These are phyloP conservation scores for Andrena minutula DNA, from an alignment of 2,888 invertebrate species.

Conservation along the genomic window DNA sequence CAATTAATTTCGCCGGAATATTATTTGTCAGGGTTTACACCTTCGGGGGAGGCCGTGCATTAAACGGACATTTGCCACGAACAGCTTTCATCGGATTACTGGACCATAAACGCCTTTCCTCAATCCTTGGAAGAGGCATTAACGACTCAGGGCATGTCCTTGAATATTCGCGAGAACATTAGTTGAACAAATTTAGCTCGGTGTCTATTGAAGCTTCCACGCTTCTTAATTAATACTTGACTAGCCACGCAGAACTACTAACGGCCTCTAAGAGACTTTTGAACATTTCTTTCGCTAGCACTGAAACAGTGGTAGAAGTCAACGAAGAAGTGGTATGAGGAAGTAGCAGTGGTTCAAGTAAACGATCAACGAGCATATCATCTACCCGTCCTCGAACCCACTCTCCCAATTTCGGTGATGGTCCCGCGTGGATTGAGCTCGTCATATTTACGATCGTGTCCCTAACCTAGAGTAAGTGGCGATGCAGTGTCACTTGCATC, in stretches of 20 bases:
- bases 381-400: conserved; percentile 30
- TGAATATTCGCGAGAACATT: background rate
- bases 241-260: too few species aligned
- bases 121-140: conserved; percentile 16
- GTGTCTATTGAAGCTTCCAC: background rate
- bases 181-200: conserved; percentile 5
- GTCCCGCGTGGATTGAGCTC: conserved; percentile 19
- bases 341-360: background rate
- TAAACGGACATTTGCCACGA: conserved; percentile 27
- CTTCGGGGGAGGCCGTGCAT: background rate
- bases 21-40: background rate
- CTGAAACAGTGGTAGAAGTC: background rate
- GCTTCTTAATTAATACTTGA: too few species aligned
- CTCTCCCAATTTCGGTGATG: conserved; percentile 43
- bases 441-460: conserved; percentile 68
- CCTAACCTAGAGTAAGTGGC: conserved; percentile 79
- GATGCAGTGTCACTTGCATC: conserved; percentile 60
- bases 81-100: conserved; percentile 26
- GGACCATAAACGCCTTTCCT: conserved; percentile 18
- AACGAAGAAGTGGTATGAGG: background rate
- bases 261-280: background rate
- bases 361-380: background rate
- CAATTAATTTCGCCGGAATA: background rate
- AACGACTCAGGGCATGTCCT: conserved; percentile 16
- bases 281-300: background rate